Evolutionary conservation across 2,888 invertebrate genomes (phyloP).

Genomic region (Ornithoptera priamus): DNA sequence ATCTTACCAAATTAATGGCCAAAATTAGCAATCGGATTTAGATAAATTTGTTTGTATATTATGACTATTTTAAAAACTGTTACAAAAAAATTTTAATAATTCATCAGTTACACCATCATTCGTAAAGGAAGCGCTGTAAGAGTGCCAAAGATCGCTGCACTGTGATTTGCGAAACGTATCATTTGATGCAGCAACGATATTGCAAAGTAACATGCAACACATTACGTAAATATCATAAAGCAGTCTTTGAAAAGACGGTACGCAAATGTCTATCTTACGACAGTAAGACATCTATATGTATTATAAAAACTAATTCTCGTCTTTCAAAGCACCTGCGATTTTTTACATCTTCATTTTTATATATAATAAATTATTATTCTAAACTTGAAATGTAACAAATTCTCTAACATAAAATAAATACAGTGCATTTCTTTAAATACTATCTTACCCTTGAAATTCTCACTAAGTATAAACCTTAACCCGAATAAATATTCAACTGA

Average conservation of each 20-base stretch:
- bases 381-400: too few relatives aligned
- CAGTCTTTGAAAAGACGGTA: background rate
- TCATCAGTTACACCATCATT: background rate
- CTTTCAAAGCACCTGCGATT: background rate
- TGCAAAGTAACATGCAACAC: conserved; percentile 18
- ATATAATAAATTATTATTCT: too few relatives aligned
- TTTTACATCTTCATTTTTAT: too few relatives aligned
- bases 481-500: background rate
- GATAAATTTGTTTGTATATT: background rate
- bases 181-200: conserved; percentile 13
- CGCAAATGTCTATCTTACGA: background rate
- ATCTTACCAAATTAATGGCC: too few relatives aligned
- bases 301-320: background rate
- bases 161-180: conserved; percentile 18
- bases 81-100: background rate
- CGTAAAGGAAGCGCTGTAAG: background rate
- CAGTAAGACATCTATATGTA: background rate
- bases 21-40: background rate
- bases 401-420: too few relatives aligned
- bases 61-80: background rate
- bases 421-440: background rate
- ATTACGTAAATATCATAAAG: conserved; percentile 13
- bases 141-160: conserved; percentile 1
- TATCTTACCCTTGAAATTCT: background rate
- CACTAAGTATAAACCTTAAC: background rate